Evolutionary conservation across 2,113 vertebrate species (phyloP), one percentile per base, ranked within the genome.

Genomic region (Sinocyclocheilus rhinocerous): DNA sequence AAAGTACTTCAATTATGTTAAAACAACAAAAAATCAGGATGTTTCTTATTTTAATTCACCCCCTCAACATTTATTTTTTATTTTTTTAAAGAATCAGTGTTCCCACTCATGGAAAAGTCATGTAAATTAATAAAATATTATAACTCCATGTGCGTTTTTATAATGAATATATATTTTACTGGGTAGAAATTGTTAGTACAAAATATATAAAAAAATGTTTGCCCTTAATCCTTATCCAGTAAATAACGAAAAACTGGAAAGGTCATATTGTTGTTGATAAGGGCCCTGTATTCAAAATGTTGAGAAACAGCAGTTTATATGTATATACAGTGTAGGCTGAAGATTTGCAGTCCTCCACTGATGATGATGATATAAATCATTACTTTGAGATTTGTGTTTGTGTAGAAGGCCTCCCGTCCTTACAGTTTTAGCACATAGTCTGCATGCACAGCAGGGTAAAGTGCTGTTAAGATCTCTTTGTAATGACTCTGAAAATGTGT

Each of bases 401-500:
- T 45, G 15, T 63, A 50, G 4, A 9, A 11, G 10, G 16, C 9
- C n/a, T 6, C 13, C 3, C n/a, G 9, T 45, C 24, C 16, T 22
- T 77, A 55, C 6, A 10, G 50, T 78, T 45, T 69, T 16, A 33
- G 61, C 18, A 52, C 18, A n/a, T 39, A 45, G 29, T 69, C 36
- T 85, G 6, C 9, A 67, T 61, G 3, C 12, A 12, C 39, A 48
- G 55, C 57, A 48, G 72, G 72, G 24, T 48, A 10, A 59, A 59
- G 20, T 59, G 55, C 57, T n/a, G 57, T 59, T 22, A 69, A n/a
- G 26, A 26, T n/a, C 24, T 24, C n/a, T 65, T 84, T 84, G 16
- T 18, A 84, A 84, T 67, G 45, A 20, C 57, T 73, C 72, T 73
- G 52, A 57, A 12, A 18, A 52, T 76, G 67, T 78, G 45, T 65